phyloP scores from a whole-genome alignment of 2,888 invertebrate genomes.

The Cryptophagus acutangulus region DNA sequence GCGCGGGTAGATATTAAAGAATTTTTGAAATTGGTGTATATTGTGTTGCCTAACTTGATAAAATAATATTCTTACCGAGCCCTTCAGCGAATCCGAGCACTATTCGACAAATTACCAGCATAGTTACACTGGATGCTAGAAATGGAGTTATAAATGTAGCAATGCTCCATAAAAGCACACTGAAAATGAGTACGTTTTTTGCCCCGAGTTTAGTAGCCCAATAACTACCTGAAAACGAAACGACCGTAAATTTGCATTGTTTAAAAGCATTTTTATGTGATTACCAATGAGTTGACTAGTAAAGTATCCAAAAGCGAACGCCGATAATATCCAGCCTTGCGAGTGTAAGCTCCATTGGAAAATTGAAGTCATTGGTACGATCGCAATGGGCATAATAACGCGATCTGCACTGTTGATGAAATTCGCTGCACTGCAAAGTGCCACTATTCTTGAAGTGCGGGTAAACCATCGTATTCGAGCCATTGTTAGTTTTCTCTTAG shows the following conservation, averaged over 20 bases:
- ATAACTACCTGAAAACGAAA: constrained; percentile 60
- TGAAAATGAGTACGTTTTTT: constrained; percentile 61
- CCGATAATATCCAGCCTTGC: constrained; percentile 71
- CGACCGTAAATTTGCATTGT: no score
- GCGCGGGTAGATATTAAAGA: no score
- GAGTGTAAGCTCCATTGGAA: constrained; percentile 66
- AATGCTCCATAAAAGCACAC: constrained; percentile 68
- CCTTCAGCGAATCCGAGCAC: constrained; percentile 70
- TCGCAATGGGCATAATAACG: constrained; percentile 73
- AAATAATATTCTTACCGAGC: constrained; percentile 52
- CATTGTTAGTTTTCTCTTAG: no score
- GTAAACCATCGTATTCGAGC: constrained; percentile 51
- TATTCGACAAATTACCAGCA: constrained; percentile 61
- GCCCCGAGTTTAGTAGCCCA: constrained; percentile 65
- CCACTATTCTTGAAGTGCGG: constrained; percentile 57
- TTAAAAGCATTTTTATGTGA: background rate
- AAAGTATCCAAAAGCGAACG: constrained; percentile 72
- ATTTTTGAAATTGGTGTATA: no score
- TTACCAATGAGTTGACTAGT: constrained; percentile 62
- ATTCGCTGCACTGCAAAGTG: constrained; percentile 66
- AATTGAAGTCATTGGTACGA: constrained; percentile 67
- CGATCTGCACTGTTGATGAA: constrained; percentile 74
- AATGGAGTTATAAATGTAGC: constrained; percentile 66
- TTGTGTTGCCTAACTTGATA: no score
- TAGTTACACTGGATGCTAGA: constrained; percentile 60